Evolutionary conservation across 2,888 invertebrate genomes (phyloP), one percentile per base, ranked within the genome.

Genomic region (Tillus elongatus): DNA sequence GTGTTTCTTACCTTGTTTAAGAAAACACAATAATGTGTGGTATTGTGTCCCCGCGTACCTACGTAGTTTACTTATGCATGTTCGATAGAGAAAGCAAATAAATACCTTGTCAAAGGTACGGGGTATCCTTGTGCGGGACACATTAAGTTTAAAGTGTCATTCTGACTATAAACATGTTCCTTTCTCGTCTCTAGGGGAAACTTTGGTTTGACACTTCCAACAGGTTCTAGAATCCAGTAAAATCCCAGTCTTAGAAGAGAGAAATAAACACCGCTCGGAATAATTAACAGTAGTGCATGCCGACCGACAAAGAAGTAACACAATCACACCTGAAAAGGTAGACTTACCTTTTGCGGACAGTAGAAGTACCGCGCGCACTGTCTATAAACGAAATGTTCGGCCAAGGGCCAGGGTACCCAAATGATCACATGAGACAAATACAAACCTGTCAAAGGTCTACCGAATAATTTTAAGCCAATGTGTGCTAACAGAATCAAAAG

Each of bases 131-230:
- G 79, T 35, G 77, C 77, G 45, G 77, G 77, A 58, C 78, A 79
- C 60, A 75, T 70, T 52, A 78, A 66, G 48, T 71, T 72, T 57
- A 73, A 65, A 40, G 69, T 67, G 44, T 62, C 52, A 45, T 60
- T 66, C 45, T 39, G 36, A 9, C 45, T 71, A 75, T 60, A 72
- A 68, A 66, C 70, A 76, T 69, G 68, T 33, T 63, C 62, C 50
- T 63, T 73, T 64, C 69, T 67, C 54, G 71, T 76, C 69, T 82
- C 81, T 69, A 80, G 73, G 41, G 82, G 79, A 63, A 84, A 81
- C 71, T 83, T 83, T 49, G 79, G 81, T 43, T 55, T 44, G 40
- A 72, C 72, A 43, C 67, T 71, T 42, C 70, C 72, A 49, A 71
- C 65, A 15, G 71, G 71, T 51, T 71, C 70, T 70, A 58, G 34